Conservation (phyloP, 1,140 invertebrate genomes). For the Meloidogyne exigua region DNA sequence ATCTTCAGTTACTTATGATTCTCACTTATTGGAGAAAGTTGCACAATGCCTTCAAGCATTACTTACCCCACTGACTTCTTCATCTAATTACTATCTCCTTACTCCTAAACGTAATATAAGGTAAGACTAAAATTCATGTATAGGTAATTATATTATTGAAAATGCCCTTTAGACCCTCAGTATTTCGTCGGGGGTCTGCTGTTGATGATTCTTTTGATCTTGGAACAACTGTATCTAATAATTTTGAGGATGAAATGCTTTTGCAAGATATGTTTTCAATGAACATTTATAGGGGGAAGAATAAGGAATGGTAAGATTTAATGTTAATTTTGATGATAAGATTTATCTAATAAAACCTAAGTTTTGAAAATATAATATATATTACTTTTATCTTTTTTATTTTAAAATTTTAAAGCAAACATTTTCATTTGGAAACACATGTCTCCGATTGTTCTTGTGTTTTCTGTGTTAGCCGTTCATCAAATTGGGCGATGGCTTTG, state of each 20-base stretch:
- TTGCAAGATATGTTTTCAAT: conserved; percentile 20
- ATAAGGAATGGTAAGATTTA: neutral
- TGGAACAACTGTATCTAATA: neutral
- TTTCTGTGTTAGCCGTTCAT: neutral
- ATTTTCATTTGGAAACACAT: conserved; percentile 9
- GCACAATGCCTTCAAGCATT: conserved; percentile 32
- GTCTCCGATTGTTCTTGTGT: conserved; percentile 8
- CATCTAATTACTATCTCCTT: conserved; percentile 10
- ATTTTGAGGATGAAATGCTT: conserved; percentile 2
- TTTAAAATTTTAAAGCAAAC: neutral
- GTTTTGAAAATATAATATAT: no score
- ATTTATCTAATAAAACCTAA: no score
- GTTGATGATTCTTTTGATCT: conserved; percentile 25
- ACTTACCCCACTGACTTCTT: conserved; percentile 25
- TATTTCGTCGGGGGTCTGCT: conserved; percentile 24
- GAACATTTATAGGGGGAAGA: neutral
- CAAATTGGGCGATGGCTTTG: conserved; percentile 10
- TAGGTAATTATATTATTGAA: neutral
- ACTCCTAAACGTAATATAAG: conserved; percentile 24
- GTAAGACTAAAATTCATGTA: neutral
- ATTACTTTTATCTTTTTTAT: conserved; percentile 4
- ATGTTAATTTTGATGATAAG: neutral
- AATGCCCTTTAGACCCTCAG: conserved; percentile 19
- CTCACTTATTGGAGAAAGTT: conserved; percentile 16
- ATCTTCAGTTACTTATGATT: conserved; percentile 26